Percentiles rank a stretch among this genome's conserved stretches.
phyloP scores from a whole-genome alignment of 35 echinoderm and acorn worm species.

The Ophioderma brevispina region DNA sequence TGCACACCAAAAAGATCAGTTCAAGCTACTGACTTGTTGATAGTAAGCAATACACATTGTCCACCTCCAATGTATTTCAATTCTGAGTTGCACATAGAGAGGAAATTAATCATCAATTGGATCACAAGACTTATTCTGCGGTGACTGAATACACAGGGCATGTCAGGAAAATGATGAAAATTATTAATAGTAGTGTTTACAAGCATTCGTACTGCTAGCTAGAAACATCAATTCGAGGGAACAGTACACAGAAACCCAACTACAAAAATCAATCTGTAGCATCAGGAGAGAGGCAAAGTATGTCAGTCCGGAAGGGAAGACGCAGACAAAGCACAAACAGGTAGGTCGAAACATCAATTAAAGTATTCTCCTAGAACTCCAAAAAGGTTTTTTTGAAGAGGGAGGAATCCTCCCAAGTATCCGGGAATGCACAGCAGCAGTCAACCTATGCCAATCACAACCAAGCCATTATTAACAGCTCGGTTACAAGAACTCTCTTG shows the following conservation, averaged over 20 bases:
- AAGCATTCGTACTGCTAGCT: neutral
- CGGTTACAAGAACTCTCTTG: slow-evolving; percentile 71
- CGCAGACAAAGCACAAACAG: neutral
- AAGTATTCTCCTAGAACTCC: neutral
- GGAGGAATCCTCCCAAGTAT: neutral
- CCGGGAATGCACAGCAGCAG: neutral
- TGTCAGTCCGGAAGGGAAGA: slow-evolving; percentile 22
- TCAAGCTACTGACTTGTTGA: slow-evolving; percentile 14
- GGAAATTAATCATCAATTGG: neutral
- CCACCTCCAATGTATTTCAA: slow-evolving; percentile 88
- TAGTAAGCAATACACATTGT: slow-evolving; percentile 74
- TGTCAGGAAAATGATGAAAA: neutral
- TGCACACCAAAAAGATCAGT: neutral
- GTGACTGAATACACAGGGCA: neutral
- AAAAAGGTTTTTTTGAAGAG: neutral
- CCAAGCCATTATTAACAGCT: slow-evolving; percentile 69
- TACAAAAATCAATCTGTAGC: neutral
- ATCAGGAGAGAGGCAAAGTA: neutral
- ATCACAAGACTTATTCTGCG: neutral
- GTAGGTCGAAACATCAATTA: too few species aligned
- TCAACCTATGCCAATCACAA: neutral
- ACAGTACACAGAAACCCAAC: slow-evolving; percentile 26
- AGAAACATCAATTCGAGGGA: neutral
- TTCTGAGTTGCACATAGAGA: slow-evolving; percentile 12
- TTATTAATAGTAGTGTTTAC: neutral